These are phyloP conservation scores for Acropora yongei DNA, from an alignment of 64 coral and sea anemone species.

Conservation along the genomic window DNA sequence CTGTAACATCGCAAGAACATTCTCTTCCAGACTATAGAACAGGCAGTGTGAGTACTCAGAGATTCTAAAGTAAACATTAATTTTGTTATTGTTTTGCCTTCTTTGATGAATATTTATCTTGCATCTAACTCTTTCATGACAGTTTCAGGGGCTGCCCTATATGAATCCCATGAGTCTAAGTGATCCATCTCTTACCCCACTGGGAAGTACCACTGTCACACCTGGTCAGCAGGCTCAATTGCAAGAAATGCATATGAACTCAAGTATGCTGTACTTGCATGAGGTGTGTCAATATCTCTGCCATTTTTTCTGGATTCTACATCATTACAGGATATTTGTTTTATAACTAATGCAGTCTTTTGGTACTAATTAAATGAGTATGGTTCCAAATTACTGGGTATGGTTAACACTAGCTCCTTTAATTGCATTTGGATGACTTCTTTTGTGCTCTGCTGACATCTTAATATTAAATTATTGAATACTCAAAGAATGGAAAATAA, in stretches of 20 bases:
- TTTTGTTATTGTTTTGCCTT: too few species aligned
- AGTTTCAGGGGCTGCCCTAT: conserved; percentile 88
- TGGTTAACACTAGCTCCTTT: background rate
- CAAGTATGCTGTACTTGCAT: conserved; percentile 97
- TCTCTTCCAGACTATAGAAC: conserved; percentile 84
- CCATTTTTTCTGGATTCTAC: too few species aligned
- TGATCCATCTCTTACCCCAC: conserved; percentile 66
- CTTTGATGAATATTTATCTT: too few species aligned
- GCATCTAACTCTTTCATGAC: background rate
- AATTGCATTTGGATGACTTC: background rate
- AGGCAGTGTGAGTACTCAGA: conserved; percentile 67
- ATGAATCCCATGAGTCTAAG: conserved; percentile 72
- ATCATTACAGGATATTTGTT: too few species aligned
- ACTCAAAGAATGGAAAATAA: too few species aligned
- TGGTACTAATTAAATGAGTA: too few species aligned
- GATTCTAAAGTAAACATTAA: background rate
- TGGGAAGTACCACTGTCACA: conserved; percentile 62
- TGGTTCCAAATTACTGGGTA: too few species aligned
- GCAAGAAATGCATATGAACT: conserved; percentile 87
- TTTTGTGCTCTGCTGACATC: too few species aligned
- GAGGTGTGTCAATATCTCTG: conserved; percentile 46
- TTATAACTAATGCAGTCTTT: too few species aligned
- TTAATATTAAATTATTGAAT: too few species aligned
- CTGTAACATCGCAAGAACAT: conserved; percentile 71
- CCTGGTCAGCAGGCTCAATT: conserved; percentile 72